phyloP scores from a whole-genome alignment of 53 echinoderm and acorn worm genomes.

The Crossaster papposus region DNA sequence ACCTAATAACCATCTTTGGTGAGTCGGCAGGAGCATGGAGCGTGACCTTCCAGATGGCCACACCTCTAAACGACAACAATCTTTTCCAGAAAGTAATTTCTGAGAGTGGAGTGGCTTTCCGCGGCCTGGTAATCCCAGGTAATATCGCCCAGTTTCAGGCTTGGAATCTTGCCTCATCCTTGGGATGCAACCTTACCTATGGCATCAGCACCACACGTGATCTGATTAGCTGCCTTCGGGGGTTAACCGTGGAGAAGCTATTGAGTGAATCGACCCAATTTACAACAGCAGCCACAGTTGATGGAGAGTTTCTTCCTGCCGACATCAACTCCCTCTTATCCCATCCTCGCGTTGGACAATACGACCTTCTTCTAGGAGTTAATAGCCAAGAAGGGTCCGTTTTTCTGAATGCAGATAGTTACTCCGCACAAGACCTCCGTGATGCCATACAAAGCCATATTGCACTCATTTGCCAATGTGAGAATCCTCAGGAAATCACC shows the following conservation, averaged over 20 bases:
- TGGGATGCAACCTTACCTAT: conserved; percentile 7
- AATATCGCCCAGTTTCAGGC: background rate
- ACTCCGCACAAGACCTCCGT: background rate
- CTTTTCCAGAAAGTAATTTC: conserved; percentile 45
- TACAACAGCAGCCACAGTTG: conserved; percentile 8
- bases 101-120: conserved; percentile 33
- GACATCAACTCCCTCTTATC: conserved; percentile 23
- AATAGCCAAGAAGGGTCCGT: conserved; percentile 36
- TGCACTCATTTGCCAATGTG: conserved; percentile 2
- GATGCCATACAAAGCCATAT: background rate
- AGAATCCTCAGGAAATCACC: conserved; percentile 29
- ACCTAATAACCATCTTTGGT: conserved; percentile 71
- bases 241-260: background rate
- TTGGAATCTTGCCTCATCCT: background rate
- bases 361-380: conserved; percentile 39
- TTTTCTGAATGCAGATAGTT: background rate
- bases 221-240: conserved; percentile 70
- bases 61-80: conserved; percentile 25
- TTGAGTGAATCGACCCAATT: background rate
- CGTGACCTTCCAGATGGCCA: background rate
- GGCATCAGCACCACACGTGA: conserved; percentile 33
- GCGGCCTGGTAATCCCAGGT: background rate
- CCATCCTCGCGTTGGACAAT: conserved; percentile 36
- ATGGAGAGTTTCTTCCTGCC: conserved; percentile 42
- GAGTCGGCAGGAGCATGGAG: conserved; percentile 50